These are phyloP conservation scores for Tortrix viridana DNA, from an alignment of 2,888 invertebrate species.

Conservation along the genomic window DNA sequence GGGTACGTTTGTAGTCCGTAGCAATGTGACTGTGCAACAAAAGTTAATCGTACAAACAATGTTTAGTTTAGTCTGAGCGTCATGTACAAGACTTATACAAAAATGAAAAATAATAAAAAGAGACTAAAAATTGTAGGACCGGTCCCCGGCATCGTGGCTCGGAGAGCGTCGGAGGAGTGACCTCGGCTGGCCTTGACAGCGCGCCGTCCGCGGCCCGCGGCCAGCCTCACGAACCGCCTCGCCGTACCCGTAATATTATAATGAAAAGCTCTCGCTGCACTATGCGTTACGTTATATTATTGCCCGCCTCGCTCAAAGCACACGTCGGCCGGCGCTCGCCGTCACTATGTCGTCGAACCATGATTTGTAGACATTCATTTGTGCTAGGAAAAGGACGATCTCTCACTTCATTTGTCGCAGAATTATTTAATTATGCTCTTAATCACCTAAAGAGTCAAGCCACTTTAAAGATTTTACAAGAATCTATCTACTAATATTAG, in stretches of 20 bases:
- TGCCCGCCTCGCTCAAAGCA: constrained; percentile 44
- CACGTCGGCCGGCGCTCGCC: constrained; percentile 26
- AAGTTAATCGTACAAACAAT: constrained; percentile 81
- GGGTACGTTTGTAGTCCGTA: constrained; percentile 4
- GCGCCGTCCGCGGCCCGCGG: constrained; percentile 68
- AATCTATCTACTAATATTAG: too few species aligned
- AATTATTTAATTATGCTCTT: too few species aligned
- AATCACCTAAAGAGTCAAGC: too few species aligned
- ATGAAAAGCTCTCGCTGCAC: constrained; percentile 75
- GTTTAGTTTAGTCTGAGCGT: constrained; percentile 79
- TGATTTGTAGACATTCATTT: constrained; percentile 69
- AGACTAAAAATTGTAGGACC: constrained; percentile 83
- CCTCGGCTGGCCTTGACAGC: constrained; percentile 84
- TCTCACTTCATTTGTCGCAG: constrained; percentile 24
- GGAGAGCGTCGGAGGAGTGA: constrained; percentile 82
- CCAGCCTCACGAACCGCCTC: constrained; percentile 72
- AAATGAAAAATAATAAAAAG: constrained; percentile 84
- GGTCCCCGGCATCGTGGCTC: constrained; percentile 78
- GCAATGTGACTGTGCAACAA: constrained; percentile 64
- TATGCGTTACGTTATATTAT: constrained; percentile 69
- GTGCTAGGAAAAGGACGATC: constrained; percentile 34
- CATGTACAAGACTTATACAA: constrained; percentile 78
- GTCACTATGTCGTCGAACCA: constrained; percentile 59
- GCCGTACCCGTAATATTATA: constrained; percentile 59
- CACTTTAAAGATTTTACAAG: too few species aligned